Conservation (phyloP, 2,113 vertebrate species). For the Apteryx owenii region DNA sequence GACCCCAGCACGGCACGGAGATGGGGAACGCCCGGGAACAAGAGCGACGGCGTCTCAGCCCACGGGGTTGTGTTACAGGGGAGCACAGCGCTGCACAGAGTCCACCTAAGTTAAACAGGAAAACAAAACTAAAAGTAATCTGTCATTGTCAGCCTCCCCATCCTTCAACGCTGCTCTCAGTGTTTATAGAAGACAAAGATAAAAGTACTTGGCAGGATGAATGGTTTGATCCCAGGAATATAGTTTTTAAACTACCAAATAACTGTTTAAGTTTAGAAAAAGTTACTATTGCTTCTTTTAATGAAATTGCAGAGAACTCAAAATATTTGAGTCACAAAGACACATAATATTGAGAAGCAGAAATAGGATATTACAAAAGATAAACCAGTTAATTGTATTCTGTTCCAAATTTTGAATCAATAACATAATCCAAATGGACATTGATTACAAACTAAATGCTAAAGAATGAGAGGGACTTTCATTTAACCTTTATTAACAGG, state of each 20-base stretch:
- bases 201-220: conserved; percentile 32
- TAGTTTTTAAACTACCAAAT: conserved; percentile 30
- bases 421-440: background rate
- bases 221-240: conserved; percentile 7
- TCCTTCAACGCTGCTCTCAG: background rate
- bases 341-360: background rate
- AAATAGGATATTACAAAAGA: background rate
- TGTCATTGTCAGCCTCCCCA: conserved; percentile 62
- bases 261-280: background rate
- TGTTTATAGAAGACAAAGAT: conserved; percentile 54
- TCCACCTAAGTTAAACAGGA: conserved; percentile 54
- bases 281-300: background rate
- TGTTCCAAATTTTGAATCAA: conserved; percentile 25
- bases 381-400: background rate
- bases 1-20: background rate
- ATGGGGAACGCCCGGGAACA: background rate
- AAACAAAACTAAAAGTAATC: conserved; percentile 60
- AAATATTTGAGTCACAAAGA: background rate
- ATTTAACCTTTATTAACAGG: conserved; percentile 9
- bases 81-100: background rate
- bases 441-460: conserved; percentile 9
- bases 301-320: background rate
- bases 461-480: background rate
- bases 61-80: conserved; percentile 27
- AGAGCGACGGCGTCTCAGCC: background rate